A percentile compares a stretch with the other conserved stretches of the same genome.
phyloP scores from a whole-genome alignment of 2,113 vertebrate species.

The Vulpes lagopus region DNA sequence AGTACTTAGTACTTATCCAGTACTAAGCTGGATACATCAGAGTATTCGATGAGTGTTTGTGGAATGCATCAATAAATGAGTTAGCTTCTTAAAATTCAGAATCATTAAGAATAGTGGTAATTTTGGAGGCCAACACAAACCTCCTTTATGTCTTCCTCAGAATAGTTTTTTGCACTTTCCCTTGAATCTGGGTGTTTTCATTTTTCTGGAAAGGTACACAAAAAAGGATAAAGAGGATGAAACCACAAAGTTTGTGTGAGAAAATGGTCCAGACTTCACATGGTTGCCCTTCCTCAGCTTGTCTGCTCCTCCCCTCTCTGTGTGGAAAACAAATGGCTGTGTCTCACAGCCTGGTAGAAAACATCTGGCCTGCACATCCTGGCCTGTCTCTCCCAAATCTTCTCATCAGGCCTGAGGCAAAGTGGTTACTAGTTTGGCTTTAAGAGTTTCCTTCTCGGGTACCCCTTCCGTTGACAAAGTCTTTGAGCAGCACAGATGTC shows the following conservation, averaged over 20 bases:
- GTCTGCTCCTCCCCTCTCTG: neutral
- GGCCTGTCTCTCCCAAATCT: neutral
- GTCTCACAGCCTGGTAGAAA: neutral
- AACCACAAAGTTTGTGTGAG: constrained; percentile 28
- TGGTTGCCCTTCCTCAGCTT: neutral
- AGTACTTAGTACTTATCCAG: neutral
- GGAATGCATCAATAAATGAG: neutral
- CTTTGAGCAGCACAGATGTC: neutral
- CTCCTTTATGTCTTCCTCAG: neutral
- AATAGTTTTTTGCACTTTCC: neutral
- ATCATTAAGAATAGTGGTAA: neutral
- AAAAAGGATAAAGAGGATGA: neutral
- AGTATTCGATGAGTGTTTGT: neutral
- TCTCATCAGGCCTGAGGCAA: neutral
- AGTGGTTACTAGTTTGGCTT: neutral
- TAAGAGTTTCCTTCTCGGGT: neutral
- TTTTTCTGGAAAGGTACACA: constrained; percentile 33
- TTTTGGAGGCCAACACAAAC: neutral
- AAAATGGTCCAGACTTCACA: neutral
- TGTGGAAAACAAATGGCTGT: neutral
- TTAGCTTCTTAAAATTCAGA: constrained; percentile 3
- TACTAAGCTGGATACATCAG: neutral
- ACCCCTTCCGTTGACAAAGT: neutral
- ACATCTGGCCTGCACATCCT: neutral
- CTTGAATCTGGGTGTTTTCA: constrained; percentile 14